Conservation (phyloP, 2,113 vertebrate genomes). For the Leuciscus idus region DNA sequence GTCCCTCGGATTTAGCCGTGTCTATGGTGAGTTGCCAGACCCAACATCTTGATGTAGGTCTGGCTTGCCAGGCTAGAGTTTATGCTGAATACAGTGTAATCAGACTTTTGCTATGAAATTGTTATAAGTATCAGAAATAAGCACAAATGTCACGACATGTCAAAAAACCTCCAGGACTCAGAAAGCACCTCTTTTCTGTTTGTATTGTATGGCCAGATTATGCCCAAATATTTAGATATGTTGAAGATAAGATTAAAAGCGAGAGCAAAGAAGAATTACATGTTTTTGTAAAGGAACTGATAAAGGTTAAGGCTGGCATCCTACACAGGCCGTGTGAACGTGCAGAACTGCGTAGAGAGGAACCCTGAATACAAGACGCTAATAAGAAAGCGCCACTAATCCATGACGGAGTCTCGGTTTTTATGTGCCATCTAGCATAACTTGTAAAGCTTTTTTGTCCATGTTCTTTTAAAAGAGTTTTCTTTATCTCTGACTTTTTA, state of each 20-base stretch:
- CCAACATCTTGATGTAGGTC: no score
- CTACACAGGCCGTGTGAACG: not conserved
- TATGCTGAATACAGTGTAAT: no score
- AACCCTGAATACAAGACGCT: constrained; percentile 29
- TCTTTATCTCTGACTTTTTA: constrained; percentile 39
- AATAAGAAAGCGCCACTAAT: constrained; percentile 18
- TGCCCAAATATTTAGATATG: not conserved
- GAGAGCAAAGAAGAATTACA: not conserved
- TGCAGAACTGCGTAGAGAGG: not conserved
- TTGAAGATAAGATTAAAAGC: not conserved
- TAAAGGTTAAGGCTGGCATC: not conserved
- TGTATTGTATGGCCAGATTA: not conserved
- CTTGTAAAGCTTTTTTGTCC: constrained; percentile 18
- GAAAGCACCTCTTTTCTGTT: not conserved
- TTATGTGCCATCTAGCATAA: constrained; percentile 14
- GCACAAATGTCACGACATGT: no score
- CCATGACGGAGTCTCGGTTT: not conserved
- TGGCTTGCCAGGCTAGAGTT: no score
- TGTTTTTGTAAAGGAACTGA: not conserved
- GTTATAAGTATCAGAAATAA: no score
- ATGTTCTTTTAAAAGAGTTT: constrained; percentile 20
- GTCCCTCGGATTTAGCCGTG: no score
- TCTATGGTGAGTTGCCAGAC: no score
- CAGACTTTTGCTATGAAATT: no score
- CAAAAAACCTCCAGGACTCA: no score